Conservation (phyloP, 2,113 vertebrate species). For the Malurus elegans region DNA sequence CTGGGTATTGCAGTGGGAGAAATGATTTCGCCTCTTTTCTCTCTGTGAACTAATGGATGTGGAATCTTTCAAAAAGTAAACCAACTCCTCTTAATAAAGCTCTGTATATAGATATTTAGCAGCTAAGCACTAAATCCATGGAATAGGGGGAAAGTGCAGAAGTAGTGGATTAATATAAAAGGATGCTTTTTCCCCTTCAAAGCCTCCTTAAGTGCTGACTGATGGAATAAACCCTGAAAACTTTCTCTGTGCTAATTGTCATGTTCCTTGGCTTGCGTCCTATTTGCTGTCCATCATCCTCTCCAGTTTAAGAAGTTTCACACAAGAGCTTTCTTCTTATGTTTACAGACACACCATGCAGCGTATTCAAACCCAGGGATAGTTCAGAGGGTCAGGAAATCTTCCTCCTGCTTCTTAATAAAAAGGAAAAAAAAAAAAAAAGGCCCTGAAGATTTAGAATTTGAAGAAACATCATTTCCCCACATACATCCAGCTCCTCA, state of each 20-base stretch:
- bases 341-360: constrained; percentile 44
- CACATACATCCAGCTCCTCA: constrained; percentile 6
- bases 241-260: constrained; percentile 62
- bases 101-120: constrained; percentile 53
- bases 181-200: constrained; percentile 56
- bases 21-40: constrained; percentile 33
- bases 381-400: constrained; percentile 53
- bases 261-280: constrained; percentile 52
- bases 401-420: constrained; percentile 40
- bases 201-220: constrained; percentile 67
- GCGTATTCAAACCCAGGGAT: constrained; percentile 25
- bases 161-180: constrained; percentile 66
- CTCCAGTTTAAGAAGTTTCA: constrained; percentile 61
- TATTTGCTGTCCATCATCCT: constrained; percentile 25
- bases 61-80: constrained; percentile 54
- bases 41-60: constrained; percentile 33
- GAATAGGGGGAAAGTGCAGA: constrained; percentile 30
- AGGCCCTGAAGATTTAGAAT: constrained; percentile 30
- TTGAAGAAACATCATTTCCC: constrained; percentile 18
- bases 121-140: constrained; percentile 63
- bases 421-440: background rate
- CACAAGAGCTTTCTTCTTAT: constrained; percentile 48
- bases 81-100: constrained; percentile 52
- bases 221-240: constrained; percentile 66
- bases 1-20: background rate